phyloP scores from a whole-genome alignment of 2,797 vertebrate species.

The Knipowitschia caucasica region DNA sequence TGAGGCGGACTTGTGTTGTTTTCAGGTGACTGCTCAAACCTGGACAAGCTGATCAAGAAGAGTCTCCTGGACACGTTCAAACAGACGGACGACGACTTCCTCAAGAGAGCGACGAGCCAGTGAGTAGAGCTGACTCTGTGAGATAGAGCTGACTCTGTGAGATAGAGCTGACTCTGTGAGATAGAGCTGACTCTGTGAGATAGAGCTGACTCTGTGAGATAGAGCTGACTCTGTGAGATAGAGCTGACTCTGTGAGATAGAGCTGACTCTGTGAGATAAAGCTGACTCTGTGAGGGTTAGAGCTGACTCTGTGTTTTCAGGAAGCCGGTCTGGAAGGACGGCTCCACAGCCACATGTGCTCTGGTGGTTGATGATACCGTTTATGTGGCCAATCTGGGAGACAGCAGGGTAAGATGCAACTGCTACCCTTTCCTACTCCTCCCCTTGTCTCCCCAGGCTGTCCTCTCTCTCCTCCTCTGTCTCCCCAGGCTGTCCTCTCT shows the following conservation, averaged over 20 bases:
- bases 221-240: no score
- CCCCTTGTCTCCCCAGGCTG: not conserved
- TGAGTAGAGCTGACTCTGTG: slow-evolving; percentile 68
- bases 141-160: not conserved
- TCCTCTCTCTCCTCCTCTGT: not conserved
- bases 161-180: not conserved
- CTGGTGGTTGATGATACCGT: slow-evolving; percentile 85
- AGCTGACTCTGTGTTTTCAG: slow-evolving; percentile 60
- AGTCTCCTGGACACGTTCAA: slow-evolving; percentile 91
- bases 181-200: not conserved
- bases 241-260: no score
- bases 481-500: slow-evolving; percentile 86
- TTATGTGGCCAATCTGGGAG: slow-evolving; percentile 94
- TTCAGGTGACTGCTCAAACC: slow-evolving; percentile 82
- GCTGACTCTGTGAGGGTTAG: no score
- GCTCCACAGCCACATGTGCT: slow-evolving; percentile 92
- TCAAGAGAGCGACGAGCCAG: slow-evolving; percentile 95
- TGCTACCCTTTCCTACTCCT: not conserved
- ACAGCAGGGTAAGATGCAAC: slow-evolving; percentile 82
- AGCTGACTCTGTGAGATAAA: not conserved
- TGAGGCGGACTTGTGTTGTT: not conserved
- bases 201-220: not conserved
- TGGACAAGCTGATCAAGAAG: slow-evolving; percentile 90
- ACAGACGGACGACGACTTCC: slow-evolving; percentile 93
- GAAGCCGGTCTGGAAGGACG: slow-evolving; percentile 97